Percentiles rank a stretch among this genome's conserved stretches.
phyloP scores from a whole-genome alignment of 2,113 vertebrate genomes.

The Brachyistius frenatus region DNA sequence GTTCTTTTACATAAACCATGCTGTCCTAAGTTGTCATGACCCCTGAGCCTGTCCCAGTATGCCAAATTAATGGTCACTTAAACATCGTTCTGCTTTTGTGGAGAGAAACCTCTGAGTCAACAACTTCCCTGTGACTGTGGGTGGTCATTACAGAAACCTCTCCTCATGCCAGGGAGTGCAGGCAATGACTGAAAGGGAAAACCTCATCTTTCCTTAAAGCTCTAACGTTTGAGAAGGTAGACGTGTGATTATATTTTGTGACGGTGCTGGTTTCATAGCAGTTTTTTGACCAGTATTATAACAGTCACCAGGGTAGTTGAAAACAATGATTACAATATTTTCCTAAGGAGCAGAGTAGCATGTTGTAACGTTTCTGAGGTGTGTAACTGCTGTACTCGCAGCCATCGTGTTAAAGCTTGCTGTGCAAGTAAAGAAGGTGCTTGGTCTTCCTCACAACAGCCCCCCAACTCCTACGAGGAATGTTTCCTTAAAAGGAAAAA shows the following conservation, averaged over 20 bases:
- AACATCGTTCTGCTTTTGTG: neutral
- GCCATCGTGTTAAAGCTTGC: slow-evolving; percentile 72
- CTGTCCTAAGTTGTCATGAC: neutral
- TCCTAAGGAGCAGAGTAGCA: neutral
- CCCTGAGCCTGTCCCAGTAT: neutral
- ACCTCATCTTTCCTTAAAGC: neutral
- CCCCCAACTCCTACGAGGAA: neutral
- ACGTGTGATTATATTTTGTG: slow-evolving; percentile 1
- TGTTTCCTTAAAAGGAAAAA: slow-evolving; percentile 60
- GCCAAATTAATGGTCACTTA: neutral
- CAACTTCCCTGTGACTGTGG: neutral
- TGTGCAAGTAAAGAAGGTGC: slow-evolving; percentile 1
- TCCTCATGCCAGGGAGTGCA: neutral
- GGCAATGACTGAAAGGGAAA: slow-evolving; percentile 5
- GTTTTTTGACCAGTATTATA: neutral
- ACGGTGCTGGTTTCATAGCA: neutral
- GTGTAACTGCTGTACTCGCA: slow-evolving; percentile 25
- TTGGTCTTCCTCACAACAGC: slow-evolving; percentile 7
- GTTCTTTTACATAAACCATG: too few relatives aligned
- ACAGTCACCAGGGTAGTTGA: neutral
- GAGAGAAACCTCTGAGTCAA: neutral
- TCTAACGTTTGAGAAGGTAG: neutral
- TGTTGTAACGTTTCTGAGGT: slow-evolving; percentile 33
- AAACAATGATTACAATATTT: slow-evolving; percentile 16
- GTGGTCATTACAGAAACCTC: neutral